phyloP scores from a whole-genome alignment of 1,140 invertebrate species.

The Drosophila lacteicornis region DNA sequence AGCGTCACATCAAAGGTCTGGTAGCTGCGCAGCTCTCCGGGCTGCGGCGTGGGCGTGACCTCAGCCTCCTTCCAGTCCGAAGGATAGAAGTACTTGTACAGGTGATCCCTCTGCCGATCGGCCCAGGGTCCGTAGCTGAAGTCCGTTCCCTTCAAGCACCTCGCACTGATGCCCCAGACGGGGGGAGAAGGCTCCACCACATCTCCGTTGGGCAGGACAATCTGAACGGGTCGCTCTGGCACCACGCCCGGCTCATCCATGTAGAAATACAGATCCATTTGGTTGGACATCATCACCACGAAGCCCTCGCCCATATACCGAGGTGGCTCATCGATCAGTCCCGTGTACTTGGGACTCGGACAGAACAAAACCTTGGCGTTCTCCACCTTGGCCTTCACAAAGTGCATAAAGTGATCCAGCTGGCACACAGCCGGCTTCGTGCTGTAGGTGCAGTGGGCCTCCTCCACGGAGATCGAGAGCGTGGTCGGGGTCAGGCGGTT shows the following conservation, averaged over 20 bases:
- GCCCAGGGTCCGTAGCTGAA: conserved; percentile 99
- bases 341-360: conserved; percentile 96
- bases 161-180: conserved; percentile 97
- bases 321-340: conserved; percentile 97
- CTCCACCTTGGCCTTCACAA: conserved; percentile 96
- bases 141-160: conserved; percentile 98
- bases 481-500: conserved; percentile 97
- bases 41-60: conserved; percentile 91
- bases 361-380: conserved; percentile 97
- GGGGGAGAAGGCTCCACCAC: conserved; percentile 95
- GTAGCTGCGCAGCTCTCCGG: conserved; percentile 94
- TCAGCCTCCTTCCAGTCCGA: conserved; percentile 92
- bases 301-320: conserved; percentile 97
- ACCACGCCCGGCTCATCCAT: conserved; percentile 97
- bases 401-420: conserved; percentile 98
- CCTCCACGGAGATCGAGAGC: conserved; percentile 96
- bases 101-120: conserved; percentile 96
- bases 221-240: conserved; percentile 94
- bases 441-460: conserved; percentile 97
- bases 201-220: conserved; percentile 96
- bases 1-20: conserved; percentile 97
- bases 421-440: conserved; percentile 97
- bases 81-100: conserved; percentile 99
- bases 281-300: conserved; percentile 97
- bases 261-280: conserved; percentile 97